A percentile compares a stretch with the other conserved stretches of the same genome.
Evolutionary conservation across 2,797 vertebrate species (phyloP).

Genomic region (Sciaenops ocellatus): DNA sequence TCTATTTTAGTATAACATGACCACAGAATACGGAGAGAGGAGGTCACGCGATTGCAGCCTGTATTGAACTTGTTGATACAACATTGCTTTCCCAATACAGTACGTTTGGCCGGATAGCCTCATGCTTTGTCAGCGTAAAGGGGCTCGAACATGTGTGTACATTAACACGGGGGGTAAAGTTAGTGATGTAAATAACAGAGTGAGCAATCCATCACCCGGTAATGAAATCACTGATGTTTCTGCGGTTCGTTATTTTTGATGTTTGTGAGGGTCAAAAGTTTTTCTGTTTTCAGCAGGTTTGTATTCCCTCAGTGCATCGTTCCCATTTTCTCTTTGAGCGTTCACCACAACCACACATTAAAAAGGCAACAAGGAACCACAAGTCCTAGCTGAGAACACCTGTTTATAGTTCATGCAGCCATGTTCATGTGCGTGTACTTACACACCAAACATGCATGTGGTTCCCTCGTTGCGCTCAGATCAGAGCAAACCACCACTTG

Average conservation of each 20-base stretch:
- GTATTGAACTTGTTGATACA: constrained; percentile 3
- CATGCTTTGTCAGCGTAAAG: background rate
- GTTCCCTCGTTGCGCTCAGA: constrained; percentile 18
- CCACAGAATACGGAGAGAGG: background rate
- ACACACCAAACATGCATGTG: constrained; percentile 27
- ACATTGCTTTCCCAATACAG: background rate
- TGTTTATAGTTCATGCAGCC: constrained; percentile 35
- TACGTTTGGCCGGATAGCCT: background rate
- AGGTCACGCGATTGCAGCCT: background rate
- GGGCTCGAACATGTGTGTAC: background rate
- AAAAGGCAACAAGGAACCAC: constrained; percentile 14
- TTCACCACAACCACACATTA: constrained; percentile 4
- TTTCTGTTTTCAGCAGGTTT: constrained; percentile 4
- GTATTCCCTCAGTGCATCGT: background rate
- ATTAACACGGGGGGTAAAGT: background rate
- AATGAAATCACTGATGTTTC: background rate
- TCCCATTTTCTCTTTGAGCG: constrained; percentile 19
- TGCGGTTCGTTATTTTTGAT: background rate
- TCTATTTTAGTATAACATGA: constrained; percentile 8
- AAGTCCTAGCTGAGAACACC: constrained; percentile 10
- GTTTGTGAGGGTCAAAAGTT: constrained; percentile 7
- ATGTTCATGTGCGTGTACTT: constrained; percentile 30
- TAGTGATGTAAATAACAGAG: background rate
- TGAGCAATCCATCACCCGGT: background rate
- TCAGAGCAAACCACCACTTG: constrained; percentile 38